Evolutionary conservation across 2,888 invertebrate genomes (phyloP).

Genomic region (Drosophila meridionalis): DNA sequence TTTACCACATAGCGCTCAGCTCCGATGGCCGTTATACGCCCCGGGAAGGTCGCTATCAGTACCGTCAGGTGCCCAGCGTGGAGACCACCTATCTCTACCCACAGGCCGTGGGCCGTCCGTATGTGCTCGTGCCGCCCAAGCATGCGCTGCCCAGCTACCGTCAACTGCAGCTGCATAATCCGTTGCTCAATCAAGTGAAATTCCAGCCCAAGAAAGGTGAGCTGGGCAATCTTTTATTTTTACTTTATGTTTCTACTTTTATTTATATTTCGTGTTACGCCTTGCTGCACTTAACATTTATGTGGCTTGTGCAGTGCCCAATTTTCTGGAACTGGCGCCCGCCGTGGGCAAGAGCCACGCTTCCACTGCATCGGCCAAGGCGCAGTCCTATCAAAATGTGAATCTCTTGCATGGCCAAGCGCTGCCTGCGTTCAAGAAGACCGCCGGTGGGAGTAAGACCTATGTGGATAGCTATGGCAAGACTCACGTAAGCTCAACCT

Average conservation of each 20-base stretch:
- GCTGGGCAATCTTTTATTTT: slow-evolving; percentile 15
- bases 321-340: slow-evolving; percentile 70
- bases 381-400: slow-evolving; percentile 81
- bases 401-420: slow-evolving; percentile 75
- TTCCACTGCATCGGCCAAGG: slow-evolving; percentile 62
- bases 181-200: slow-evolving; percentile 81
- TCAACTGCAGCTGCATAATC: slow-evolving; percentile 81
- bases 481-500: slow-evolving; percentile 70
- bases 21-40: slow-evolving; percentile 86
- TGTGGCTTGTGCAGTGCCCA: slow-evolving; percentile 59
- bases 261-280: slow-evolving; percentile 20
- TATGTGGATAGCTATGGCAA: slow-evolving; percentile 77
- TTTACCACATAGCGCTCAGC: slow-evolving; percentile 85
- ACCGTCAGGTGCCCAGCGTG: slow-evolving; percentile 84
- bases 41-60: slow-evolving; percentile 86
- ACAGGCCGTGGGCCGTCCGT: slow-evolving; percentile 80
- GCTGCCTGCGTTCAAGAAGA: slow-evolving; percentile 60
- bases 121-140: slow-evolving; percentile 61
- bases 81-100: slow-evolving; percentile 88
- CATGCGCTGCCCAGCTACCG: slow-evolving; percentile 80
- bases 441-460: slow-evolving; percentile 62
- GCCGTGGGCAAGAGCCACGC: slow-evolving; percentile 63
- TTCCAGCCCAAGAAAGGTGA: slow-evolving; percentile 82
- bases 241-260: neutral
- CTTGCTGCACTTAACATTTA: slow-evolving; percentile 20